Conservation (phyloP, 2,113 vertebrate genomes). For the Dipodomys spectabilis region DNA sequence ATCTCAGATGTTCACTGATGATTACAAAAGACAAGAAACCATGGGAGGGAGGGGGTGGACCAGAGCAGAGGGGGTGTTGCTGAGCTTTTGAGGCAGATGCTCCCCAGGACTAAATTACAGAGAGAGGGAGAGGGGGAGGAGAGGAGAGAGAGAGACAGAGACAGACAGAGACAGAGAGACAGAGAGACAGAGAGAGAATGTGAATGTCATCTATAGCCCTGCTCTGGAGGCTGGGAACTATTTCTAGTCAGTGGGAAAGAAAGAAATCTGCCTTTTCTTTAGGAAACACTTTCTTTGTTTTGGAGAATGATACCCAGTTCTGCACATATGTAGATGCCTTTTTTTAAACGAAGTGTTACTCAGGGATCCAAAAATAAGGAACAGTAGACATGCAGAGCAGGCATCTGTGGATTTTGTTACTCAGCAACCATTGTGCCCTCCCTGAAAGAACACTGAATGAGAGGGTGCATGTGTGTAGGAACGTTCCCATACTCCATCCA, state of each 20-base stretch:
- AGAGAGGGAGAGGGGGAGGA: neutral
- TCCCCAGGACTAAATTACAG: slow-evolving; percentile 61
- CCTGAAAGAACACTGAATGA: neutral
- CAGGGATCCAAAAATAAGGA: neutral
- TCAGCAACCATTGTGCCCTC: neutral
- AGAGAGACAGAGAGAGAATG: neutral
- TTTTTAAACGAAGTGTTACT: slow-evolving; percentile 1
- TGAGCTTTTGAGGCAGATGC: slow-evolving; percentile 44
- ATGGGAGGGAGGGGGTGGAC: neutral
- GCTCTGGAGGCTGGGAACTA: neutral
- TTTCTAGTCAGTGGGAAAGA: slow-evolving; percentile 28
- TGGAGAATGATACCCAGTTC: slow-evolving; percentile 26
- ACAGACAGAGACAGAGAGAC: neutral
- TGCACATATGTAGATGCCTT: neutral
- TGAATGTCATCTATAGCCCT: neutral
- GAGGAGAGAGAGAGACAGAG: neutral
- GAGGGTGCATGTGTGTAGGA: fast-evolving
- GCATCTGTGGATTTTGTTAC: neutral
- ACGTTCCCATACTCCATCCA: neutral
- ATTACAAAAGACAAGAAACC: slow-evolving; percentile 69
- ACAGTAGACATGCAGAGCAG: neutral
- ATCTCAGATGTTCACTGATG: slow-evolving; percentile 62
- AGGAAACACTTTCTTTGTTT: slow-evolving; percentile 15
- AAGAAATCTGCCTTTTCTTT: neutral
- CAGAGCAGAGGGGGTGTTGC: neutral